Evolutionary conservation across 1,140 invertebrate species (phyloP).

Genomic region (Ruditapes philippinarum): DNA sequence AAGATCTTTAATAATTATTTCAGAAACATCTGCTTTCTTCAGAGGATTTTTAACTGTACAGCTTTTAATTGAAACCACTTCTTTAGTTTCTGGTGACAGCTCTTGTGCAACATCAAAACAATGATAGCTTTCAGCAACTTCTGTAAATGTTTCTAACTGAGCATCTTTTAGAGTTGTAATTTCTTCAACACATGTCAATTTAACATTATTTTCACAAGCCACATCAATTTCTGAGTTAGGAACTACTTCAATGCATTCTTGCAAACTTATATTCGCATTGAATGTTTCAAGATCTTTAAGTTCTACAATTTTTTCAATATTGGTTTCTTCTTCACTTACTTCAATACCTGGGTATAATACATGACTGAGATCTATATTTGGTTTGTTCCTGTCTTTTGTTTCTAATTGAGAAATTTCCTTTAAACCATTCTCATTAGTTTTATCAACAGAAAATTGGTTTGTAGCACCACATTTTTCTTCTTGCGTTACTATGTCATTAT

Average conservation of each 20-base stretch:
- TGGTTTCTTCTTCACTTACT: background rate
- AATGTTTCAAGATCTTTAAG: background rate
- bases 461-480: background rate
- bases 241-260: background rate
- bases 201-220: background rate
- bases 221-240: background rate
- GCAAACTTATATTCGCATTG: background rate
- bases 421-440: no score
- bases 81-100: background rate
- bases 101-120: background rate
- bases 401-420: no score
- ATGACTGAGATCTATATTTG: no score
- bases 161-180: background rate
- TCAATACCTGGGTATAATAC: background rate
- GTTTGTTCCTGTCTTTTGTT: no score
- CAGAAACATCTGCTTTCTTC: background rate
- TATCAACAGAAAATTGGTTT: background rate
- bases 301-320: background rate
- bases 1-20: background rate
- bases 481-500: background rate
- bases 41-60: background rate
- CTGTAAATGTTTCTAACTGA: conserved; percentile 3
- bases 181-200: background rate
- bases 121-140: background rate
- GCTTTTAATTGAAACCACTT: background rate